Base-by-base conservation (phyloP, 1,140 invertebrate genomes). In the Hetaerina americana region DNA sequence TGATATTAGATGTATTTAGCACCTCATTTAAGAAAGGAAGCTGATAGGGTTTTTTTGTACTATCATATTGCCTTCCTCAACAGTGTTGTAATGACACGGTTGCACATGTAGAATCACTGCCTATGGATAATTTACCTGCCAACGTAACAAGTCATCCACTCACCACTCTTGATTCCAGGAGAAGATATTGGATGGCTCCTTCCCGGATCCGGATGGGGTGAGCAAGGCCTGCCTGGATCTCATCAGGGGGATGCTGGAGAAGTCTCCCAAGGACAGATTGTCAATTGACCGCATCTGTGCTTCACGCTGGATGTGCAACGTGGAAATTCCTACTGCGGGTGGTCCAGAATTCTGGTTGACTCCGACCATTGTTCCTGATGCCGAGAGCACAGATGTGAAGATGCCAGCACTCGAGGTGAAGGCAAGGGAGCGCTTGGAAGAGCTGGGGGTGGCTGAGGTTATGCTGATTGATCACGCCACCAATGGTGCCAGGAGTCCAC, bases 381-480 rank as follows among this genome's bases (percentile, higher is more conserved):
- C n/a, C n/a, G n/a, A n/a, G n/a, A n/a, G n/a, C n/a, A 57, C 15
- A n/a, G 10, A n/a, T n/a, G 40, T 18, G 15, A 57, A 57, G 3
- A 5, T 5, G 15, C 40, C 40, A 57, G 40, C 15, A 57, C 15
- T 57, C 15, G 40, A 57, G 22, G 40, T 12, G 15, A 57, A 57
- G 22, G 40, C 40, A 2, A 57, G 40, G 40, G 22, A 57, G 15
- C 40, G 40, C 2, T 76, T 88, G 28, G 74, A 77, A 29, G 79
- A 81, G 18, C 76, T 87, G 0, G 87, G 87, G 3, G 86, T 88
- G 25, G 81, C 78, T 5, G 78, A 81, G 0, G 77, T 79, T n/a
- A 81, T 85, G 76, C 78, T 88, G 10, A 78, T 79, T 71, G 77
- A 81, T n/a, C 77, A 83, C 70, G 74, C 78, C 15, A 74, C 77